Conservation (phyloP, 2,113 vertebrate genomes). For the Bujurquina vittata region DNA sequence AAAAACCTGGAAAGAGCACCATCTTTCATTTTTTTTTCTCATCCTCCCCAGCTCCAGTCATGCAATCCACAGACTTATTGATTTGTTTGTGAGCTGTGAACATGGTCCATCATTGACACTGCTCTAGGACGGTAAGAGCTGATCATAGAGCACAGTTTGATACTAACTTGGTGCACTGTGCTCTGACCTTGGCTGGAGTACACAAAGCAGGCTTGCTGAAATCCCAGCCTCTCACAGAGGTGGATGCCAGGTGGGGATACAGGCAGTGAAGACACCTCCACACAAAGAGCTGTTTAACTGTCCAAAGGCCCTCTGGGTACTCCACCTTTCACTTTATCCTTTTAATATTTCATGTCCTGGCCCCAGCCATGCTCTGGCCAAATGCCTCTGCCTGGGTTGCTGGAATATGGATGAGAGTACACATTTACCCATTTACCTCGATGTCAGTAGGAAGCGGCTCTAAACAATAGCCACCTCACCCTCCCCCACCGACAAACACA, state of each 20-base stretch:
- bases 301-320: constrained; percentile 74
- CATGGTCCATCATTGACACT: constrained; percentile 51
- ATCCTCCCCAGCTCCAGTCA: constrained; percentile 58
- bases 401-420: constrained; percentile 85
- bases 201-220: constrained; percentile 53
- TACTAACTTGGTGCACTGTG: constrained; percentile 49
- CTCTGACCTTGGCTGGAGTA: constrained; percentile 67
- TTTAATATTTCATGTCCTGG: constrained; percentile 84
- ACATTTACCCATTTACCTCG: constrained; percentile 81
- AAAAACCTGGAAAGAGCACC: constrained; percentile 34
- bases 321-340: constrained; percentile 78
- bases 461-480: constrained; percentile 69
- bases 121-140: constrained; percentile 62
- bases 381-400: constrained; percentile 71
- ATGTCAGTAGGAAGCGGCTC: constrained; percentile 76
- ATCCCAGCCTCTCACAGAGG: constrained; percentile 41
- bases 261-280: constrained; percentile 63
- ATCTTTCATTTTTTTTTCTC: constrained; percentile 53
- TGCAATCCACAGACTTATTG: constrained; percentile 65
- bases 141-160: constrained; percentile 71
- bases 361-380: constrained; percentile 62
- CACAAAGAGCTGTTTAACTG: constrained; percentile 78
- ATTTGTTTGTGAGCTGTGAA: constrained; percentile 65
- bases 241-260: constrained; percentile 63
- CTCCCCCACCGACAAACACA: background rate